phyloP scores from a whole-genome alignment of 2,113 vertebrate species.

The Rhinopomastus cyanomelas region DNA sequence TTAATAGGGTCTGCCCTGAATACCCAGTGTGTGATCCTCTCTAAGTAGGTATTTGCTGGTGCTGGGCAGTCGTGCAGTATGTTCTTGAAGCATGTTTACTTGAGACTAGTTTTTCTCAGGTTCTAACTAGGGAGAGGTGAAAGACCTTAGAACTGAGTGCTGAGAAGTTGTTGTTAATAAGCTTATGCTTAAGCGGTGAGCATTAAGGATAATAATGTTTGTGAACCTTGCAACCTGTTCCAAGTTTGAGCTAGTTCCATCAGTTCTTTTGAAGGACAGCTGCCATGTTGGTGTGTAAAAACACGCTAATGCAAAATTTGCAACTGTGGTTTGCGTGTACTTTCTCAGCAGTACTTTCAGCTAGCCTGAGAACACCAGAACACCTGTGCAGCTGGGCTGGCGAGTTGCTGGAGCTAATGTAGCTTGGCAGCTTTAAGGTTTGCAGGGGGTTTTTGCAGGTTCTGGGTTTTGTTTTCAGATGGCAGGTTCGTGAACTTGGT shows the following conservation, averaged over 20 bases:
- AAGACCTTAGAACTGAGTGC: slow-evolving; percentile 34
- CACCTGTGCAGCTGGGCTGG: accelerated
- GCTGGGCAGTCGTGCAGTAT: not conserved
- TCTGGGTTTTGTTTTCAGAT: not conserved
- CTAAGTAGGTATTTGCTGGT: slow-evolving; percentile 31
- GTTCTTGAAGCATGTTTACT: not conserved
- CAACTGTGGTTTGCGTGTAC: accelerated
- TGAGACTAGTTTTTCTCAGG: slow-evolving; percentile 12
- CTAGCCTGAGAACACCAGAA: accelerated
- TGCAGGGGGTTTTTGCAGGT: not conserved
- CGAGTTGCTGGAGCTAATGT: not conserved
- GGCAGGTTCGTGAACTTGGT: not conserved
- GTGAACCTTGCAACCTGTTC: not conserved
- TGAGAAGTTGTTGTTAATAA: slow-evolving; percentile 46
- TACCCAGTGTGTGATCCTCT: slow-evolving; percentile 12
- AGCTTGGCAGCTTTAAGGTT: not conserved
- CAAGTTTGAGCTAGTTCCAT: not conserved
- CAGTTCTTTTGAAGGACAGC: not conserved
- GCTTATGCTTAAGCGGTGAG: slow-evolving; percentile 48
- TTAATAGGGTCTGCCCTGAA: not conserved
- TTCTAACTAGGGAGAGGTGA: slow-evolving; percentile 33
- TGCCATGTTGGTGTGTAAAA: not conserved
- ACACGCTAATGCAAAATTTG: accelerated
- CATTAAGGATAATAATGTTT: slow-evolving; percentile 39
- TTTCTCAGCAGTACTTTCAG: accelerated